Base-by-base conservation (phyloP, 2,888 invertebrate species). In the Euspilapteryx auroguttella region DNA sequence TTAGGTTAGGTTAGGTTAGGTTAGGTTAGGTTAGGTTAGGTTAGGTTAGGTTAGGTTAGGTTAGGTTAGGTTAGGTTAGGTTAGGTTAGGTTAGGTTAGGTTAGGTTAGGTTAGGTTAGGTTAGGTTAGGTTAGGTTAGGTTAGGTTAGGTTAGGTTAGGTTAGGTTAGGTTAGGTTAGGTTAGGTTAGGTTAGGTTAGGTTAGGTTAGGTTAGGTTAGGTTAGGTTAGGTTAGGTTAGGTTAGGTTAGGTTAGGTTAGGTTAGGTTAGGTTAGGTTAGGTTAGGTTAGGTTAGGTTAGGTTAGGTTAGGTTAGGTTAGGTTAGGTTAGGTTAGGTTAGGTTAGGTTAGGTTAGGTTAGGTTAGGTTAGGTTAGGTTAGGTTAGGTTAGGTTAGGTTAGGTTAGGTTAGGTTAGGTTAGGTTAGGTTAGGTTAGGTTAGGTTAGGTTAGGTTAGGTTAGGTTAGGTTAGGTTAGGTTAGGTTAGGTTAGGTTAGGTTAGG, bases 201-300 rank as follows among this genome's bases (percentile, higher is more conserved):
- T 15, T 12, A 12, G 20, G 24, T 32, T 34, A 34, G 34, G 34
- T 34, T 31, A 36, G 34, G 31, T 32, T 32, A 40, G 37, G 37
- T 37, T 36, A 39, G 36, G 35, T 35, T 34, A 34, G 35, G 35
- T 35, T 34, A 37, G 36, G 36, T 36, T 36, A 36, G 34, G 35
- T 37, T 36, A 5, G n/a, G n/a, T n/a, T n/a, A 12, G 29, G 20
- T 15, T 12, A 10, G 26, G n/a, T n/a, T n/a, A n/a, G n/a, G n/a
- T n/a, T 17, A 35, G 33, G 35, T 36, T 37, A 37, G 36, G 37
- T 36, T 39, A 33, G 33, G 33, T 33, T 37, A 34, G 34, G 34
- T 34, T 36, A 30, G 32, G 32, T 33, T 33, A 32, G 30, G 34
- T 32, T 34, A 30, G 29, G 32, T 32, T 31, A 29, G 32, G 31